phyloP scores from a whole-genome alignment of 1,140 invertebrate species.

The Sesamia nonagrioides region DNA sequence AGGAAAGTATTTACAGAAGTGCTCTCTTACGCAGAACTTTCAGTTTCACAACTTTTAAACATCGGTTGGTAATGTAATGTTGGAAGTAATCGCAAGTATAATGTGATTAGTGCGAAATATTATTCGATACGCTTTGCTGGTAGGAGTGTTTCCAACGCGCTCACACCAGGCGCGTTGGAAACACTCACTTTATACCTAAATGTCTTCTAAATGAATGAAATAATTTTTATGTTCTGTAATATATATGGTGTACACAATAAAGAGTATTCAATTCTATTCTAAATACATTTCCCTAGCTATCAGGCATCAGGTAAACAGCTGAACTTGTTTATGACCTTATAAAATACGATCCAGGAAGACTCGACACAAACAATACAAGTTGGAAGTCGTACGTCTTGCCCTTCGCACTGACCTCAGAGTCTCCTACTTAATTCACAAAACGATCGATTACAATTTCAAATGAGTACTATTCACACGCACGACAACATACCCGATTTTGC shows the following conservation, averaged over 20 bases:
- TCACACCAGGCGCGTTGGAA: background rate
- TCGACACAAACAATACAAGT: constrained; percentile 31
- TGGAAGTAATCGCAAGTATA: constrained; percentile 27
- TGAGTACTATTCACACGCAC: constrained; percentile 73
- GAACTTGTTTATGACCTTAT: constrained; percentile 42
- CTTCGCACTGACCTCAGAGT: constrained; percentile 70
- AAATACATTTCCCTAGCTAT: constrained; percentile 29
- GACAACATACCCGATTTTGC: constrained; percentile 53
- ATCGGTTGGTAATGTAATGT: constrained; percentile 12
- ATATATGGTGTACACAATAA: no score
- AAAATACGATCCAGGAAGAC: constrained; percentile 42
- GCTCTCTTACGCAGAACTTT: constrained; percentile 21
- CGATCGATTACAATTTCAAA: constrained; percentile 77
- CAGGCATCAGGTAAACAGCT: constrained; percentile 14
- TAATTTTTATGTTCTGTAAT: no score
- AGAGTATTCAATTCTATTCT: no score
- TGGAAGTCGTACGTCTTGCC: constrained; percentile 51
- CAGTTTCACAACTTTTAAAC: constrained; percentile 39
- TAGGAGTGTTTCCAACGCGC: no score
- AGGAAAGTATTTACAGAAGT: constrained; percentile 10
- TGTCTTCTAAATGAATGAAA: background rate
- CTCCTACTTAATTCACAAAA: constrained; percentile 48
- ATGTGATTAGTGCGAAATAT: constrained; percentile 36
- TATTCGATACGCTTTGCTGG: constrained; percentile 25
- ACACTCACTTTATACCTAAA: background rate